Conservation (phyloP, 1,140 invertebrate species). For the Papilio xuthus region DNA sequence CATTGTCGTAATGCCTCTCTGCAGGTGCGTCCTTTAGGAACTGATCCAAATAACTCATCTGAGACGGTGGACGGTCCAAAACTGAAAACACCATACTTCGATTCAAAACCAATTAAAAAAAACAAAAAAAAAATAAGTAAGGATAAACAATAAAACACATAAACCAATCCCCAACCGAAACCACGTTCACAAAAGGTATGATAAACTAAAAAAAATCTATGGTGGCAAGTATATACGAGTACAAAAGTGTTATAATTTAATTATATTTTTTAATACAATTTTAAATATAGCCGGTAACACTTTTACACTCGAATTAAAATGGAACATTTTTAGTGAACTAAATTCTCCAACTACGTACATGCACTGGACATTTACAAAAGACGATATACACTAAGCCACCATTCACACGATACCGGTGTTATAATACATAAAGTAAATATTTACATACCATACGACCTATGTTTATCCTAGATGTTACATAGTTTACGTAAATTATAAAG, state of each 20-base stretch:
- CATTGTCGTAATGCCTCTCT: constrained; percentile 75
- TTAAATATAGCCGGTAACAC: constrained; percentile 10
- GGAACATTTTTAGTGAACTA: constrained; percentile 62
- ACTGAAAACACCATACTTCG: constrained; percentile 83
- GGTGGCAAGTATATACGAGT: constrained; percentile 54
- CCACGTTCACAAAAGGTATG: constrained; percentile 60
- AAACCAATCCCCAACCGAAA: constrained; percentile 76
- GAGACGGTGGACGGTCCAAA: constrained; percentile 91
- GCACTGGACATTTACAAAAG: constrained; percentile 54
- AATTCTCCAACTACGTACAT: constrained; percentile 61
- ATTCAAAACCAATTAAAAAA: not conserved
- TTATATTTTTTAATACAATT: not conserved
- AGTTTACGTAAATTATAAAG: not conserved
- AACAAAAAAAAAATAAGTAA: constrained; percentile 36
- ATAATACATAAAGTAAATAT: constrained; percentile 3
- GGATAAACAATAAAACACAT: constrained; percentile 55
- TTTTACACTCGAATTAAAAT: constrained; percentile 50
- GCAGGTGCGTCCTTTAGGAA: constrained; percentile 89
- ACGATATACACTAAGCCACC: constrained; percentile 46
- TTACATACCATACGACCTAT: not conserved
- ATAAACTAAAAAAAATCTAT: constrained; percentile 48
- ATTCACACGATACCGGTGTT: constrained; percentile 37
- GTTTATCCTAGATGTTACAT: not conserved
- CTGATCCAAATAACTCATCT: constrained; percentile 94
- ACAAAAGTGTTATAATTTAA: constrained; percentile 42